Conservation (phyloP, 2,113 vertebrate species). For the Pelvicachromis taeniatus region DNA sequence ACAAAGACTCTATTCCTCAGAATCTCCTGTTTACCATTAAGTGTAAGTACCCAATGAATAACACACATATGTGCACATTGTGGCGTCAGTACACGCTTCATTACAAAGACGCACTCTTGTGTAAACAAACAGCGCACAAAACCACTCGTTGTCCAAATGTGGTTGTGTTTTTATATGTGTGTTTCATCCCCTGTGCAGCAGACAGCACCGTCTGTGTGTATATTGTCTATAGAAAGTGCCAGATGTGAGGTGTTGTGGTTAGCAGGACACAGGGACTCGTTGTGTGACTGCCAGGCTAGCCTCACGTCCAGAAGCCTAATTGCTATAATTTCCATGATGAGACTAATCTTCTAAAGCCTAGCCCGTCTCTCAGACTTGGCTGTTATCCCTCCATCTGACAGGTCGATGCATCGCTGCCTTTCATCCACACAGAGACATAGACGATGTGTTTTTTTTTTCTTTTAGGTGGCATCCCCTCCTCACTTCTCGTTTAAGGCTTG, state of each 20-base stretch:
- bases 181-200: constrained; percentile 36
- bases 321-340: constrained; percentile 70
- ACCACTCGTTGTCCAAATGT: constrained; percentile 29
- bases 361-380: constrained; percentile 57
- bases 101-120: constrained; percentile 48
- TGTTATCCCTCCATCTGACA: constrained; percentile 31
- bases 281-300: constrained; percentile 59
- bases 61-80: constrained; percentile 36
- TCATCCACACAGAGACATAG: not conserved
- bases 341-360: constrained; percentile 65
- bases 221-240: constrained; percentile 63
- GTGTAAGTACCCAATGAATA: constrained; percentile 78
- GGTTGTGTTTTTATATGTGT: constrained; percentile 18
- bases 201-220: constrained; percentile 58
- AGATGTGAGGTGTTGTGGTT: constrained; percentile 66
- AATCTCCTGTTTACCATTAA: constrained; percentile 92
- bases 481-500: not conserved
- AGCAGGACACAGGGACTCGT: constrained; percentile 44
- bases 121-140: constrained; percentile 39
- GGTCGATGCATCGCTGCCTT: not conserved
- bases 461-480: not conserved
- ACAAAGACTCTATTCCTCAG: constrained; percentile 91
- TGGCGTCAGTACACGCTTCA: constrained; percentile 36
- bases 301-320: constrained; percentile 61
- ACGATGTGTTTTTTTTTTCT: not conserved